Evolutionary conservation across 2,797 vertebrate genomes (phyloP).

Genomic region (Heteromormyrus szaboi): DNA sequence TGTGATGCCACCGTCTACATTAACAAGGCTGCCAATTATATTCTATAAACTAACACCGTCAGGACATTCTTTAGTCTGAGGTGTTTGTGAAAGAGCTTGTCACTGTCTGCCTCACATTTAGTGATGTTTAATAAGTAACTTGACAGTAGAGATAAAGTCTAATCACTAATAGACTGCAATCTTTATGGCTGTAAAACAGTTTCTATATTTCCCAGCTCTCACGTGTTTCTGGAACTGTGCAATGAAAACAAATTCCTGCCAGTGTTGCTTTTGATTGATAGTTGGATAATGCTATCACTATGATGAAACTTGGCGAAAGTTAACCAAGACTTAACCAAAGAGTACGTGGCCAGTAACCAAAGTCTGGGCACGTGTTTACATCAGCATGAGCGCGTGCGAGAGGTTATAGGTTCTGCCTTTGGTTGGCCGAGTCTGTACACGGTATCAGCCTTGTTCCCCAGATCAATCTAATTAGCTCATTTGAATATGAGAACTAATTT

Average conservation of each 20-base stretch:
- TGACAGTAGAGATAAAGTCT: slow-evolving; percentile 44
- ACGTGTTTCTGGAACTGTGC: not conserved
- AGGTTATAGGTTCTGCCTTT: not conserved
- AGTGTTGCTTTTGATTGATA: not conserved
- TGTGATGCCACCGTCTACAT: not conserved
- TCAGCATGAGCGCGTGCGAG: not conserved
- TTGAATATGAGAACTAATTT: not conserved
- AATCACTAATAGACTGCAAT: slow-evolving; percentile 42
- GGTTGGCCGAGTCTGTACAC: not conserved
- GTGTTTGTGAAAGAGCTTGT: not conserved
- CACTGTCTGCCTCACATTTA: not conserved
- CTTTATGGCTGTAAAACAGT: slow-evolving; percentile 45
- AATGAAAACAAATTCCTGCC: slow-evolving; percentile 19
- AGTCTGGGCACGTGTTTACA: not conserved
- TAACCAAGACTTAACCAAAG: not conserved
- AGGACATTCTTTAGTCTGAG: not conserved
- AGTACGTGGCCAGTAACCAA: not conserved
- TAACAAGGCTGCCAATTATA: not conserved
- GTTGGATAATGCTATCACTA: not conserved
- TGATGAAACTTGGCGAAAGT: not conserved
- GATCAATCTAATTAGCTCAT: not conserved
- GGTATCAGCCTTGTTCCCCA: not conserved
- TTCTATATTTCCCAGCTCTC: not conserved
- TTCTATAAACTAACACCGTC: not conserved
- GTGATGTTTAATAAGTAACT: slow-evolving; percentile 61